Conservation (phyloP, 2,888 invertebrate genomes). For the Philhelius pedissequus region DNA sequence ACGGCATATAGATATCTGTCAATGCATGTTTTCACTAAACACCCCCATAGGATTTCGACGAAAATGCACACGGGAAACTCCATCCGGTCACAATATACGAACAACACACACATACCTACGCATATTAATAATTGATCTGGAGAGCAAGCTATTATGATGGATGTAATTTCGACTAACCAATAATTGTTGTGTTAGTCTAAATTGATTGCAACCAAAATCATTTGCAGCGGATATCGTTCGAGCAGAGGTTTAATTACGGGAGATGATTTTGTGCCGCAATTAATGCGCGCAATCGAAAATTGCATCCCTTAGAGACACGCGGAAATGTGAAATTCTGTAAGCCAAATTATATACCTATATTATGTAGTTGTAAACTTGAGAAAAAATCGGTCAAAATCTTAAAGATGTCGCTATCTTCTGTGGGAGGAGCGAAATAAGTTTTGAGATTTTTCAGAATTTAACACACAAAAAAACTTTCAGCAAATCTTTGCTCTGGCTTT, state of each 20-base stretch:
- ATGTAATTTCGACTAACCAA: constrained; percentile 29
- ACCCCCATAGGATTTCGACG: not conserved
- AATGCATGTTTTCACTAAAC: not conserved
- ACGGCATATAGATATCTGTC: not conserved
- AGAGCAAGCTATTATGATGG: constrained; percentile 18
- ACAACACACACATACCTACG: not conserved
- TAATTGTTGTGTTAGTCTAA: not conserved
- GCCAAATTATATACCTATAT: not conserved
- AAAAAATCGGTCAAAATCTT: not conserved
- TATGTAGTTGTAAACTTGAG: too few species aligned
- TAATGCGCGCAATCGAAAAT: constrained; percentile 10
- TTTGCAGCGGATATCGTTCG: constrained; percentile 25
- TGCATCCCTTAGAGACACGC: not conserved
- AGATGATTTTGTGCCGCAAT: constrained; percentile 35
- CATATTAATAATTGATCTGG: not conserved
- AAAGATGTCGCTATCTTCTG: too few species aligned
- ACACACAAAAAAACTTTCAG: not conserved
- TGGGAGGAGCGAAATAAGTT: not conserved
- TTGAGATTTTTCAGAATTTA: not conserved
- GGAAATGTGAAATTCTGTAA: not conserved
- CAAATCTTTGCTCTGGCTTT: not conserved
- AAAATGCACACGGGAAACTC: not conserved
- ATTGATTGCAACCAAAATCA: constrained; percentile 36
- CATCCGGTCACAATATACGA: not conserved
- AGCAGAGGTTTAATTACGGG: constrained; percentile 41